Conservation (phyloP, 2,797 vertebrate species). For the Denticeps clupeoides region DNA sequence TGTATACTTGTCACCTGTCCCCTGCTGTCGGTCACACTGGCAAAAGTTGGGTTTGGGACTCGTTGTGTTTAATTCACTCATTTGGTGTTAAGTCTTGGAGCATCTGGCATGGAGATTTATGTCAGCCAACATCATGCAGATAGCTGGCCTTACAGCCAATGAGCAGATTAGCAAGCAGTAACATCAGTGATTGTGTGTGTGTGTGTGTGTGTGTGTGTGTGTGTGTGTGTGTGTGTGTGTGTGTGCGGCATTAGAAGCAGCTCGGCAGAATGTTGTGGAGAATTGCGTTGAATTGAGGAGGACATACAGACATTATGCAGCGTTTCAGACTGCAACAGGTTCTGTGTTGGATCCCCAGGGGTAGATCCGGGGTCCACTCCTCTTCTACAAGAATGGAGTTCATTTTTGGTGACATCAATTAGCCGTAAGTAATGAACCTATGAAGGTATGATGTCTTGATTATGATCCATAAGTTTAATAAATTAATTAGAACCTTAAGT, state of each 20-base stretch:
- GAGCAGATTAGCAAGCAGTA: slow-evolving; percentile 14
- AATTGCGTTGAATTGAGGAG: neutral
- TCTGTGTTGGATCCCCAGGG: too few relatives aligned
- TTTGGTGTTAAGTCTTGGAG: slow-evolving; percentile 13
- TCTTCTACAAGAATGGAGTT: too few relatives aligned
- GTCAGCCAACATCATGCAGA: slow-evolving; percentile 18
- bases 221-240: neutral
- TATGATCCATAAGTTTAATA: too few relatives aligned
- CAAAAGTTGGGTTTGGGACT: neutral
- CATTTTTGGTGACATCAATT: too few relatives aligned
- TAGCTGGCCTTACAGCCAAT: neutral
- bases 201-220: neutral
- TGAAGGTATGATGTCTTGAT: too few relatives aligned
- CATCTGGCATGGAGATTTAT: slow-evolving; percentile 21
- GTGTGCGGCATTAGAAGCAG: neutral
- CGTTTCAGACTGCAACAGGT: too few relatives aligned
- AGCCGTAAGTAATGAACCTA: too few relatives aligned
- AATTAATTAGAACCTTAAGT: too few relatives aligned
- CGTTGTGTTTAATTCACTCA: neutral
- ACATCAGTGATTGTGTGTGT: neutral
- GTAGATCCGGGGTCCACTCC: too few relatives aligned
- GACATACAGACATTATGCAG: too few relatives aligned
- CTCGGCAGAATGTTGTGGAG: neutral
- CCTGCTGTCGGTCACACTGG: too few relatives aligned
- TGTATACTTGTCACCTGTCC: too few relatives aligned